Conservation (phyloP, 2,113 vertebrate genomes). For the Hemiscyllium ocellatum region DNA sequence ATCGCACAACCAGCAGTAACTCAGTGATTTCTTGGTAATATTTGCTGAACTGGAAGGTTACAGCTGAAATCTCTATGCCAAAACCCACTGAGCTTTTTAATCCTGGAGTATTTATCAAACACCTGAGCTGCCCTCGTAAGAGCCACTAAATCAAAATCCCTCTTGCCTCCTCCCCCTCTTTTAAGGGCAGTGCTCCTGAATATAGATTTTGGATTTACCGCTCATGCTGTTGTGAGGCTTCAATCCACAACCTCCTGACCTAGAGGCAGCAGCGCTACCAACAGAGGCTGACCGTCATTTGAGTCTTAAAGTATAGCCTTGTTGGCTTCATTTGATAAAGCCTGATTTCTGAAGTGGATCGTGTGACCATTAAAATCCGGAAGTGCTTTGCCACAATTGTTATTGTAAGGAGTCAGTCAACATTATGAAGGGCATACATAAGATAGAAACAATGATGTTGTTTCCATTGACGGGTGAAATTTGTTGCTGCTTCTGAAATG, state of each 20-base stretch:
- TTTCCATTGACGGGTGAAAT: too few relatives aligned
- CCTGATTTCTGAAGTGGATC: background rate
- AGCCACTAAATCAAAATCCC: too few relatives aligned
- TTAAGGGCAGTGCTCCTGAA: background rate
- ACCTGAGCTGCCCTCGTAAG: background rate
- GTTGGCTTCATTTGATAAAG: background rate
- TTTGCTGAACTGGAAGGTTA: background rate
- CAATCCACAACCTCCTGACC: background rate
- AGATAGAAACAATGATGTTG: too few relatives aligned
- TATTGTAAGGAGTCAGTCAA: background rate
- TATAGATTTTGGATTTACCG: background rate
- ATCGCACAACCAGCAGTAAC: background rate
- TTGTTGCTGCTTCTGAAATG: too few relatives aligned
- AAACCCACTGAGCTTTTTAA: background rate
- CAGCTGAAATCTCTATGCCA: background rate
- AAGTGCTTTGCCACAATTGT: background rate
- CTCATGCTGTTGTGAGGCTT: background rate
- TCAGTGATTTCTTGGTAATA: background rate
- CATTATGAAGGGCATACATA: too few relatives aligned
- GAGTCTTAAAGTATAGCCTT: background rate
- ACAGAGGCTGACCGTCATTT: background rate
- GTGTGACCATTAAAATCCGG: background rate
- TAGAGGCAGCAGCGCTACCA: background rate
- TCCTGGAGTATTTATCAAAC: too few relatives aligned
- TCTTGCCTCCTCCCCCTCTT: background rate